Base-by-base conservation (phyloP, 2,113 vertebrate species). In the Elanus axillaris region DNA sequence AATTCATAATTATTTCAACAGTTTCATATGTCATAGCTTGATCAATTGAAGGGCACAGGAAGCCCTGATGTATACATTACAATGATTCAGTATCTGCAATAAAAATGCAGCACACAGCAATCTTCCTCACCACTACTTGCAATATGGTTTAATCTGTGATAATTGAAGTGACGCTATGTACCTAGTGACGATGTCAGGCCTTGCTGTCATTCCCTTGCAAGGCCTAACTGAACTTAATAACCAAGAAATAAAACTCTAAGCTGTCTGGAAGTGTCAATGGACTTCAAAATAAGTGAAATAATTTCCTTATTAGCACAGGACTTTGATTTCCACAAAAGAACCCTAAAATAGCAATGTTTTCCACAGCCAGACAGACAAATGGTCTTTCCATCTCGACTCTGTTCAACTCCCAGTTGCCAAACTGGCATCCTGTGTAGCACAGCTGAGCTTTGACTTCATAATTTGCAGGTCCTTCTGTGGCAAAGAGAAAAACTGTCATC, bases 1-100 rank as follows among this genome's bases (percentile, higher is more conserved):
- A 85, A 88, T 60, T 96, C 62, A 92, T 90, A 92, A 94, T 88
- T 93, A 96, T 90, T 93, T 83, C 75, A 95, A 71, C 67, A 94
- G 79, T 92, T 79, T 63, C 4, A 0, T 75, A 90, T 59, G 52
- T 86, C 72, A 76, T 45, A 58, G 26, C 59, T 67, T 77, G 79
- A 95, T 86, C 75, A 90, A 69, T 36, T 62, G 79, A 96, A 94
- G 75, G 75, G 72, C 92, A 90, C 14, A 59, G 43, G 64, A 88
- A 78, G 69, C 25, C 58, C 50, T 85, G 19, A 48, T 31, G 14
- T 86, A 50, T 32, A 67, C 29, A 38, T 92, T 83, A 52, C 66
- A 50, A 16, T 38, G 32, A 73, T 43, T 52, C 18, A 73, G 10
- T 43, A 38, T 47, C 79, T 29, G 36, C 29, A 48, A 83, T 38